Evolutionary conservation across 2,113 vertebrate species (phyloP), one percentile per base, ranked within the genome.

Genomic region (Nyctibius bracteatus): DNA sequence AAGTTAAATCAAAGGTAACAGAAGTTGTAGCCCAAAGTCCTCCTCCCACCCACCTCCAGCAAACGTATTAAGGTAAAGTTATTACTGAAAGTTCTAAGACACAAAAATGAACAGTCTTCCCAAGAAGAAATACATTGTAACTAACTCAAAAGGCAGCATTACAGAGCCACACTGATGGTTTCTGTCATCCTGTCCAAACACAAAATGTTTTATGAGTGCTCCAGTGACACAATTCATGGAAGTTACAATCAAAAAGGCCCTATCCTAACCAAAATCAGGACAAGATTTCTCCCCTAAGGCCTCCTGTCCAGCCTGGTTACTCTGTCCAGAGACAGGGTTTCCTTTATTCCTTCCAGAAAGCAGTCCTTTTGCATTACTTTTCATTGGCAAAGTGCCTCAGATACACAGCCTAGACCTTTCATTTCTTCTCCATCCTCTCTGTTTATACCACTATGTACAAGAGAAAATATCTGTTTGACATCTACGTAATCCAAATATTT

Each of bases 171-270:
- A 31, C 4, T 18, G 11, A 27, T 16, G 2, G 28, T n/a, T 94
- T 75, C 39, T 66, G 43, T 31, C 28, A 63, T 8, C 28, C 59
- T 39, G 22, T 5, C 23, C 54, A 47, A 81, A 89, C 5, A 49
- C 3, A 23, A 35, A 57, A 41, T 1, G 1, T 46, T 75, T 52
- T 49, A 66, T 3, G 12, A 49, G 18, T 8, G 72, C 12, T 47
- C 51, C 59, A 54, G 2, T 31, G 14, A 74, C 1, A 3, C 0
- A 0, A 65, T n/a, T 61, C 10, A 77, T 8, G 3, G 12, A 65
- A 65, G 12, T 57, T 63, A 72, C 2, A 52, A 71, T 49, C 20
- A 10, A 80, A 84, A 65, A 71, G 37, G 15, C 6, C 9, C 10
- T 33, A 55, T 41, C n/a, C 12, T 52, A 75, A 68, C 1, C 6